phyloP scores from a whole-genome alignment of 2,888 invertebrate genomes.

The Congeria kusceri region DNA sequence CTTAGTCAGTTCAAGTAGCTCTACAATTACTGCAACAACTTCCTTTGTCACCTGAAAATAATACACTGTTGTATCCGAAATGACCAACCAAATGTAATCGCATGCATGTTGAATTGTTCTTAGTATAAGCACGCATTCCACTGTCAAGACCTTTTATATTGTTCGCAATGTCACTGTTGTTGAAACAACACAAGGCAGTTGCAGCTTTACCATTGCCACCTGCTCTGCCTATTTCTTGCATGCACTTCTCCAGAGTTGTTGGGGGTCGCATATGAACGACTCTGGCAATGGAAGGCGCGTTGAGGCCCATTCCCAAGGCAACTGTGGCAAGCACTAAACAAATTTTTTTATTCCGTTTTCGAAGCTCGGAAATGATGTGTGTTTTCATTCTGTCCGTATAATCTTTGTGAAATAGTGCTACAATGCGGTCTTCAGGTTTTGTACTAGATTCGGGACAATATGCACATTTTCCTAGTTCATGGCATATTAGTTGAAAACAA shows the following conservation, averaged over 20 bases:
- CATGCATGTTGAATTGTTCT: slow-evolving; percentile 13
- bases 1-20: no score
- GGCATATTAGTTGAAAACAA: no score
- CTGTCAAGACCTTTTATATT: slow-evolving; percentile 37
- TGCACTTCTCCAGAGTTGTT: slow-evolving; percentile 11
- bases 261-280: slow-evolving; percentile 54
- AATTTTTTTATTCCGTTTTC: slow-evolving; percentile 32
- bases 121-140: slow-evolving; percentile 1
- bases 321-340: slow-evolving; percentile 55
- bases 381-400: slow-evolving; percentile 56
- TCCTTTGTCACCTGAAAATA: no score
- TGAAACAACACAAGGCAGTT: slow-evolving; percentile 43
- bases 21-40: no score
- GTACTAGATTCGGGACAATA: not conserved
- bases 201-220: slow-evolving; percentile 45
- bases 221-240: slow-evolving; percentile 13
- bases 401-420: slow-evolving; percentile 57
- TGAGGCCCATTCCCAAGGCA: slow-evolving; percentile 57
- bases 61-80: not conserved
- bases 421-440: slow-evolving; percentile 48
- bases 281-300: slow-evolving; percentile 45
- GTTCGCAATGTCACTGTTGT: slow-evolving; percentile 50
- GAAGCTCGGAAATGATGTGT: slow-evolving; percentile 42
- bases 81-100: slow-evolving; percentile 5
- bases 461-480: slow-evolving; percentile 14